Conservation (phyloP, 1,140 invertebrate species). For the Dendroctonus ponderosae region DNA sequence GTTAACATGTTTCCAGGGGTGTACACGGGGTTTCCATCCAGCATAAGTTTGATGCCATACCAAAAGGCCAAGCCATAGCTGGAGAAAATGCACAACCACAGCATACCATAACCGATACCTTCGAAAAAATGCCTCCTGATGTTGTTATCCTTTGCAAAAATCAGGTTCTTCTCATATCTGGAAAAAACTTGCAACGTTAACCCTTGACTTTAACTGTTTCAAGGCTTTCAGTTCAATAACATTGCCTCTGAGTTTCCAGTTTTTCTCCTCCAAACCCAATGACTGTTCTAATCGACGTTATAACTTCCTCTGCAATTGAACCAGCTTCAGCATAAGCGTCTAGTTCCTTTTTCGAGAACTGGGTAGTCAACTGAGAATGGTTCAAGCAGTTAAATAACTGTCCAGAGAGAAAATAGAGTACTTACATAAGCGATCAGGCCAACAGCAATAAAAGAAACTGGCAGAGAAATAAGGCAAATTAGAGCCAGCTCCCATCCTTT, state of each 20-base stretch:
- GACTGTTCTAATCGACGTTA: slow-evolving; percentile 79
- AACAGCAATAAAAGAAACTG: slow-evolving; percentile 69
- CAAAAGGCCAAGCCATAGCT: slow-evolving; percentile 80
- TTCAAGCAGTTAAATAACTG: background rate
- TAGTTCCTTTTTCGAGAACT: slow-evolving; percentile 70
- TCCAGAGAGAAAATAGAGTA: slow-evolving; percentile 6
- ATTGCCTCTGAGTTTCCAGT: slow-evolving; percentile 75
- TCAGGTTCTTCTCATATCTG: slow-evolving; percentile 63
- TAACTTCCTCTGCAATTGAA: slow-evolving; percentile 81
- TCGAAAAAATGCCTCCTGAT: slow-evolving; percentile 68
- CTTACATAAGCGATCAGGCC: slow-evolving; percentile 64
- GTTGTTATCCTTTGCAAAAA: slow-evolving; percentile 62
- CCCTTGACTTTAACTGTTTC: slow-evolving; percentile 42
- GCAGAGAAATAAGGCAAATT: slow-evolving; percentile 79
- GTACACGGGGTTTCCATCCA: slow-evolving; percentile 60
- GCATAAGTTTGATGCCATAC: slow-evolving; percentile 73
- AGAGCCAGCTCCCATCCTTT: slow-evolving; percentile 89
- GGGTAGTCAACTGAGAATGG: slow-evolving; percentile 62
- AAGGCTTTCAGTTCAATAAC: slow-evolving; percentile 71
- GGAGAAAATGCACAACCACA: slow-evolving; percentile 75
- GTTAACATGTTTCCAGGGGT: slow-evolving; percentile 71
- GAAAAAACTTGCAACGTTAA: slow-evolving; percentile 75
- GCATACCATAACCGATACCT: slow-evolving; percentile 64
- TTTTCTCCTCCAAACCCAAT: slow-evolving; percentile 82
- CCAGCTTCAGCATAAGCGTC: slow-evolving; percentile 81